Evolutionary conservation across 2,113 vertebrate species (phyloP), one percentile per base, ranked within the genome.

Genomic region (Ploceus nigricollis): DNA sequence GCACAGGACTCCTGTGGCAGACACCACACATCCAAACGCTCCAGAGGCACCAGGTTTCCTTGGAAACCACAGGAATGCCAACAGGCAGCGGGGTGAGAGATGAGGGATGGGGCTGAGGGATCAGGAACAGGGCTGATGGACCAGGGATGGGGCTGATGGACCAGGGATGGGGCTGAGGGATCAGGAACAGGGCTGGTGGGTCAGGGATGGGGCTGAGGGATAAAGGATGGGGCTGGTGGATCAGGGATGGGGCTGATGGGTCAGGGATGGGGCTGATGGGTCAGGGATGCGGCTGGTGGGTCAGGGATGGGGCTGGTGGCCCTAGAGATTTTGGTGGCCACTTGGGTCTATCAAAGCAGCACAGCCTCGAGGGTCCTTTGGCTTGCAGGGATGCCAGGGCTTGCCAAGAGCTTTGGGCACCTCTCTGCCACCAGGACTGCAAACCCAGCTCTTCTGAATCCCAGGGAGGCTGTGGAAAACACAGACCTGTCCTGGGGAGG

Each of bases 31-130:
- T 48, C 61, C 24, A 1, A 30, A 70, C 1, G 21, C 86, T 92
- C 82, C 58, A 40, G 66, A 64, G 31, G 60, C 47, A 31, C 47
- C 7, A 20, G 31, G 93, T 96, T 94, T 88, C 88, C 92, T 56
- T 96, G 94, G 95, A 95, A 96, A 95, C 92, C 18, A 56, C 42
- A 33, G 80, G 48, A 82, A 89, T 84, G 45, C n/a, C 92, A 88
- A 76, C 57, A 79, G 80, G 71, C 82, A 91, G 60, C 0, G 0
- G 68, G 65, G 47, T 27, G 58, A 33, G 4, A 44, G 35, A n/a
- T 18, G 39, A 79, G 71, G 54, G 5, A 35, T 5, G 0, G 64
- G 72, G 48, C 14, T 30, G 47, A 24, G 4, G 71, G 35, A 4
- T 4, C 31, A 21, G 45, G 65, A 0, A 25, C 0, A 0, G 35